phyloP scores from a whole-genome alignment of 92 coral and sea anemone species.

The Muricea muricata region DNA sequence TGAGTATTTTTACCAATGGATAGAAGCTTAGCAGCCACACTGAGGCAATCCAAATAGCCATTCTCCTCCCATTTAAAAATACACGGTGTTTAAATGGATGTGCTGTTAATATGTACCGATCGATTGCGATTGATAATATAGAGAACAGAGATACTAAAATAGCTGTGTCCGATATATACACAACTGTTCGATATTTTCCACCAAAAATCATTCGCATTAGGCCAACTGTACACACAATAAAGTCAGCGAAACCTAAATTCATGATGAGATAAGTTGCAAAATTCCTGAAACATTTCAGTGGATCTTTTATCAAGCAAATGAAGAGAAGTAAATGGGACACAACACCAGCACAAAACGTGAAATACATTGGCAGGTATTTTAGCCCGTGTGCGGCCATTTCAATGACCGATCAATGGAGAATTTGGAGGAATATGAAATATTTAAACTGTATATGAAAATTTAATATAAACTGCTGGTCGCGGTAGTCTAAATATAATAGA shows the following conservation, averaged over 20 bases:
- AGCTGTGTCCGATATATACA: too few relatives aligned
- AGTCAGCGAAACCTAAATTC: neutral
- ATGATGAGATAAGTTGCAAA: neutral
- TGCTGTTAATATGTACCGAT: too few relatives aligned
- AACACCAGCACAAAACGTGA: neutral
- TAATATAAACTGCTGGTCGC: too few relatives aligned
- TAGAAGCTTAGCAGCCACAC: neutral
- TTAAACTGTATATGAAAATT: too few relatives aligned
- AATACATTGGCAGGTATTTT: neutral
- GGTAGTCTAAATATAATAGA: too few relatives aligned
- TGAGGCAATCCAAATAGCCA: neutral
- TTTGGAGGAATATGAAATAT: too few relatives aligned
- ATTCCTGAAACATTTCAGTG: neutral
- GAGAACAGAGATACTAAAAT: neutral
- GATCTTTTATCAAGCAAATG: neutral
- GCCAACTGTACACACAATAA: neutral
- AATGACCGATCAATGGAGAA: too few relatives aligned
- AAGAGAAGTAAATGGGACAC: neutral
- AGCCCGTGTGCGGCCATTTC: too few relatives aligned
- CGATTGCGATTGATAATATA: neutral
- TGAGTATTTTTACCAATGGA: neutral
- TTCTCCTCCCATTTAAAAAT: neutral
- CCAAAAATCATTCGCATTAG: neutral
- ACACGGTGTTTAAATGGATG: neutral
- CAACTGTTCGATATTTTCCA: neutral